These are phyloP conservation scores for Ophiodon elongatus DNA, from an alignment of 2,113 vertebrate genomes.

Conservation along the genomic window DNA sequence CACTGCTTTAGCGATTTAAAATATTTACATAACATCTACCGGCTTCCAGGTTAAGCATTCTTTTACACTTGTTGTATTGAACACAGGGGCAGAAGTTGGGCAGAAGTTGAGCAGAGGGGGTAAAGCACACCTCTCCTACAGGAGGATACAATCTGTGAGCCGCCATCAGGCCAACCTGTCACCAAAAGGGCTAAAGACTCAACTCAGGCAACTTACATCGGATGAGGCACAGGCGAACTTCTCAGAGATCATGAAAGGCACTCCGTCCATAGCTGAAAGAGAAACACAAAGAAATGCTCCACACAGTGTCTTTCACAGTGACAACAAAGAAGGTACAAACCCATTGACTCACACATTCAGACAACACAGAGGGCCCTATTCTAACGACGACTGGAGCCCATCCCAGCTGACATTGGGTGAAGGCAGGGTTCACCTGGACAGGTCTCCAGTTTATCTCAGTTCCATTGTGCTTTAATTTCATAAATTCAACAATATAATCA, in stretches of 20 bases:
- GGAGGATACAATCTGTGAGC: background rate
- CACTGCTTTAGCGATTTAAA: background rate
- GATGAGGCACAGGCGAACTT: constrained; percentile 95
- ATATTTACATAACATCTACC: background rate
- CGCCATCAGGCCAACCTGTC: background rate
- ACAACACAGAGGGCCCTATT: background rate
- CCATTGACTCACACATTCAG: background rate
- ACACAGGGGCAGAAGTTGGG: background rate
- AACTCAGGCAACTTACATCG: constrained; percentile 87
- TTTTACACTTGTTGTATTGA: background rate
- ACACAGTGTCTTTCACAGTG: background rate
- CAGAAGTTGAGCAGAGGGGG: background rate
- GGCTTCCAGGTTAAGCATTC: background rate
- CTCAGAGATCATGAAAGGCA: constrained; percentile 98
- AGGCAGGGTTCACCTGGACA: too few species aligned
- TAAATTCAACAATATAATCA: too few species aligned
- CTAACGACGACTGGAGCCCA: too few species aligned
- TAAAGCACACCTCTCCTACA: background rate
- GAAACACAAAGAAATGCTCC: background rate
- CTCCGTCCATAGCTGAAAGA: constrained; percentile 96
- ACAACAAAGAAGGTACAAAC: background rate
- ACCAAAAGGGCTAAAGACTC: background rate
- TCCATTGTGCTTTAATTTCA: too few species aligned
- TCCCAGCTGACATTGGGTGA: too few species aligned
- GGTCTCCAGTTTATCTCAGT: too few species aligned